Base-by-base conservation (phyloP, 2,888 invertebrate genomes). In the Acronicta psi region DNA sequence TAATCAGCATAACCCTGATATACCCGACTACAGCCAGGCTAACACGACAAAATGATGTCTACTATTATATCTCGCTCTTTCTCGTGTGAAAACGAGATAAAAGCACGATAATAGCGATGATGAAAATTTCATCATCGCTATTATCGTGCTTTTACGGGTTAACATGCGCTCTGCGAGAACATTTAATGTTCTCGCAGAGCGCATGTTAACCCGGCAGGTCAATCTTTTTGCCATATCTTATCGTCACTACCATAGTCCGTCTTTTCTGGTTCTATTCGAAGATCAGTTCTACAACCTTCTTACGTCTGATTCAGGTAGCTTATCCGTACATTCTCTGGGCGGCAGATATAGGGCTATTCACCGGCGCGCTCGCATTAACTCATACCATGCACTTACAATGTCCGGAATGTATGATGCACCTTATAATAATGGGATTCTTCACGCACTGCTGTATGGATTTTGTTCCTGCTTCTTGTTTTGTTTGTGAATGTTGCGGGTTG, bases 281-380 rank as follows among this genome's bases (percentile, higher is more conserved):
- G 5, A n/a, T 2, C 75, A 18, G 20, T 18, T 75, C 73, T 76
- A 67, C 8, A 2, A 38, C 2, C 14, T 76, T 73, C 59, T 18
- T 43, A 44, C 34, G 62, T 38, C 7, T 36, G 20, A 16, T 64
- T 67, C 52, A 66, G 67, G 75, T 69, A 76, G 72, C 77, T 74
- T 77, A 77, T 76, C 76, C 56, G 66, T 59, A 70, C 68, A 71
- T 78, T 78, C 67, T 62, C 59, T 42, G 20, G 31, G 67, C 64
- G 65, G 74, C 74, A 78, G 74, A 78, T 78, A 79, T 78, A 71
- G 70, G 70, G 70, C 73, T 75, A 74, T 74, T 69, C 69, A 69
- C 75, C 58, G 74, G 59, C 63, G 57, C 43, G 59, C 56, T 50
- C 51, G 62, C 75, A 74, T 76, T 76, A 77, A 76, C 77, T 77